These are phyloP conservation scores for Petrocephalus microphthalmus DNA, from an alignment of 2,113 vertebrate species.

Conservation along the genomic window DNA sequence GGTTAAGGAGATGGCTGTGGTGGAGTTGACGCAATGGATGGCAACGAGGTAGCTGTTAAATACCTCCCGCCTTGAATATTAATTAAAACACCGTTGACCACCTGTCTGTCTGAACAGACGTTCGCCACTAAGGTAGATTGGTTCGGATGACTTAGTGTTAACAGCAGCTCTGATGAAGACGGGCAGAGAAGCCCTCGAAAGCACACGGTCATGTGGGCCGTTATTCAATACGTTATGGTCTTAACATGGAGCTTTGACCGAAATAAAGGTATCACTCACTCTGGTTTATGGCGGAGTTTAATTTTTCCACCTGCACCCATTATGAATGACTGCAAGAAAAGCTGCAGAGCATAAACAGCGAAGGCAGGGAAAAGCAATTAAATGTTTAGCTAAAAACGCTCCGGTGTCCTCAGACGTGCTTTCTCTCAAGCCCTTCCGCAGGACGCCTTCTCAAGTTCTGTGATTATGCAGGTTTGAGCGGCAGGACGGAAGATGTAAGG, in stretches of 20 bases:
- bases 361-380: not conserved
- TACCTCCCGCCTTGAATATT: conserved; percentile 49
- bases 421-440: not conserved
- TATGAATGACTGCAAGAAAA: not conserved
- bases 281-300: not conserved
- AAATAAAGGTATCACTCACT: not conserved
- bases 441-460: not conserved
- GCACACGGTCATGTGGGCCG: not conserved
- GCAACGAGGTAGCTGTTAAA: conserved; percentile 38
- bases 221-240: not conserved
- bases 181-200: not conserved
- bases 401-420: not conserved
- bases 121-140: not conserved
- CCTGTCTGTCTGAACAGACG: conserved; percentile 34
- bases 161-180: not conserved
- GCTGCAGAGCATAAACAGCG: not conserved
- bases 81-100: conserved; percentile 48
- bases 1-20: conserved; percentile 3
- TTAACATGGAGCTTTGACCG: not conserved
- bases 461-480: not conserved
- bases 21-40: conserved; percentile 31
- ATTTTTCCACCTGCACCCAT: not conserved
- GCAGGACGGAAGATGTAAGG: not conserved
- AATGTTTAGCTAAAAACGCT: not conserved
- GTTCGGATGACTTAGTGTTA: not conserved